phyloP scores from a whole-genome alignment of 2,113 vertebrate genomes.

The Dipodomys ordii region DNA sequence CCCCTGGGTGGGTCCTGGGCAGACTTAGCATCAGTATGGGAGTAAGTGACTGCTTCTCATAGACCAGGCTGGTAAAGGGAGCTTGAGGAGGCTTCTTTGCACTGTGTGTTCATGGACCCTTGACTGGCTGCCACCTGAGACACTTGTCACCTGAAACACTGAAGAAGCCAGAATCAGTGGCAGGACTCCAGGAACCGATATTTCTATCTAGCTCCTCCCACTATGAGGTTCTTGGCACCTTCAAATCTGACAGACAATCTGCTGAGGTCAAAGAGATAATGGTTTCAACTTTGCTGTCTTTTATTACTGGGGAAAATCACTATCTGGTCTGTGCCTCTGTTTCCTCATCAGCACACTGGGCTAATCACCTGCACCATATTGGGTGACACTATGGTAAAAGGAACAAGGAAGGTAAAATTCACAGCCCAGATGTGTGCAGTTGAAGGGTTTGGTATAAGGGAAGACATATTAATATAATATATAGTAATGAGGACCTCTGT shows the following conservation, averaged over 20 bases:
- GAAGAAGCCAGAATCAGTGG: background rate
- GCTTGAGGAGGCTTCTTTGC: background rate
- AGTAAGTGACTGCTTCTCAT: background rate
- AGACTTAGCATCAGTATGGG: background rate
- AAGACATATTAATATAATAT: background rate
- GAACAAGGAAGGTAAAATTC: background rate
- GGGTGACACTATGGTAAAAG: background rate
- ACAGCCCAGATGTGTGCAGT: background rate
- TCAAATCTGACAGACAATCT: background rate
- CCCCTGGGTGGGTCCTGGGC: background rate
- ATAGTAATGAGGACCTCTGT: no score
- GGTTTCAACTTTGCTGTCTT: background rate
- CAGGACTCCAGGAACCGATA: background rate
- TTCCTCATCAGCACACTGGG: background rate
- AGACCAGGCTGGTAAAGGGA: background rate
- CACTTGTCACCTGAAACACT: fast-evolving
- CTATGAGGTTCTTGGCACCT: background rate
- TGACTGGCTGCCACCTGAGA: background rate
- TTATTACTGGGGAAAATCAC: background rate
- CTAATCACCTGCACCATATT: background rate
- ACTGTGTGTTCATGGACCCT: fast-evolving
- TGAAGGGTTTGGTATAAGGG: background rate
- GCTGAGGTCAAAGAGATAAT: background rate
- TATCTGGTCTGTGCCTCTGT: no score
- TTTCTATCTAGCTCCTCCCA: background rate